A percentile compares a stretch with the other conserved stretches of the same genome.
Conservation (phyloP, 2,888 invertebrate species). For the Galeopsomyia nigrocyanea region DNA sequence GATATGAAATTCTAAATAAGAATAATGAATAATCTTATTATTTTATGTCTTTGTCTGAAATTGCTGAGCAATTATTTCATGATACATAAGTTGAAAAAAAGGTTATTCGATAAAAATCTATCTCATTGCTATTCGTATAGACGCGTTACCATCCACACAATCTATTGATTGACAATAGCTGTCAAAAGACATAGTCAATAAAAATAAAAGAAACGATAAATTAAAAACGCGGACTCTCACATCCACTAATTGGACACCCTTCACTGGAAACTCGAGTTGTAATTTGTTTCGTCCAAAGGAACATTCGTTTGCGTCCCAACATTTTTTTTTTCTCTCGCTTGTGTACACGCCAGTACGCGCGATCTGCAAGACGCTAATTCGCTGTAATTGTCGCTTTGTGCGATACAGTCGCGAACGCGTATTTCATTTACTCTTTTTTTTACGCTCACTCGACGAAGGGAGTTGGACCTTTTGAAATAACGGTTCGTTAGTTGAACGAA, state of each 20-base stretch:
- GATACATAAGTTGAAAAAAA: too few relatives aligned
- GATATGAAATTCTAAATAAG: too few relatives aligned
- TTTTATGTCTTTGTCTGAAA: too few relatives aligned
- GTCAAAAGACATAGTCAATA: not conserved
- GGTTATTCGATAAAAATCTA: too few relatives aligned
- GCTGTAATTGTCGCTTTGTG: constrained; percentile 38
- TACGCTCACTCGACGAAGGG: not conserved
- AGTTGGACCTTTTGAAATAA: constrained; percentile 32
- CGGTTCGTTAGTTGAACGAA: constrained; percentile 17
- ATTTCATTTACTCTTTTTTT: constrained; percentile 6
- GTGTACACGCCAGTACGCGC: not conserved
- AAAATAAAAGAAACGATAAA: not conserved
- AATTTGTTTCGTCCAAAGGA: constrained; percentile 19
- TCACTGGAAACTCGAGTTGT: constrained; percentile 15
- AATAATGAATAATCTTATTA: too few relatives aligned
- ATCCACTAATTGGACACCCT: constrained; percentile 39
- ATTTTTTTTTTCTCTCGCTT: not conserved
- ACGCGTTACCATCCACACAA: constrained; percentile 7
- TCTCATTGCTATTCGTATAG: too few relatives aligned
- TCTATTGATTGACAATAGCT: constrained; percentile 31
- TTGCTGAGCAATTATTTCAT: too few relatives aligned
- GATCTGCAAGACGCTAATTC: constrained; percentile 34
- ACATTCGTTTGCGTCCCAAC: constrained; percentile 24
- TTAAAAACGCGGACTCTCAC: not conserved
- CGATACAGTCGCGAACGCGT: constrained; percentile 1